These are phyloP conservation scores for Sclerodermus sp. DNA, from an alignment of 2,888 invertebrate genomes.

Conservation along the genomic window DNA sequence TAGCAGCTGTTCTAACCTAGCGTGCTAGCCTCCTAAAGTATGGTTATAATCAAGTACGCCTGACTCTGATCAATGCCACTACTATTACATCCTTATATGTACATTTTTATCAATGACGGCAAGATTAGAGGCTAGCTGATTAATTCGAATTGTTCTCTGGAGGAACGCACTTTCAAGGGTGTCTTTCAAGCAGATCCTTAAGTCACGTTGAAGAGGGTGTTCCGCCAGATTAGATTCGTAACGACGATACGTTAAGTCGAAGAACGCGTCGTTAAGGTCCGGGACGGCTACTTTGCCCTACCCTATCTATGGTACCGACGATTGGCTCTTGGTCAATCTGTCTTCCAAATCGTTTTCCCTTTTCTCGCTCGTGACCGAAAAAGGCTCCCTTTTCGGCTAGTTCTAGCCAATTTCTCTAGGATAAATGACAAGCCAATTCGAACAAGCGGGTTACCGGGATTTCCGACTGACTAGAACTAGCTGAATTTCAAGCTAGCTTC, in stretches of 20 bases:
- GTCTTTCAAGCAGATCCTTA: neutral
- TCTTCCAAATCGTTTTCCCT: conserved; percentile 20
- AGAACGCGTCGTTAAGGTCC: conserved; percentile 28
- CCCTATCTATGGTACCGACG: neutral
- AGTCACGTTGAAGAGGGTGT: neutral
- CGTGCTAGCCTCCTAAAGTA: too few relatives aligned
- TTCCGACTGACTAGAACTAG: too few relatives aligned
- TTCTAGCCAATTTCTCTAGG: too few relatives aligned
- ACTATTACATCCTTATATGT: too few relatives aligned
- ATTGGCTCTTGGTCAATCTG: conserved; percentile 28
- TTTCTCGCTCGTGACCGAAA: neutral
- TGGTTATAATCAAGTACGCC: too few relatives aligned
- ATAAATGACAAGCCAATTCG: too few relatives aligned
- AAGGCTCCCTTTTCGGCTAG: neutral
- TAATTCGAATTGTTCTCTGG: conserved; percentile 28
- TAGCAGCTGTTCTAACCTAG: too few relatives aligned
- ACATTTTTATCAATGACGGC: conserved; percentile 44
- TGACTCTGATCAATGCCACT: too few relatives aligned
- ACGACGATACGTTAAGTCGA: conserved; percentile 31
- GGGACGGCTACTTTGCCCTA: conserved; percentile 5
- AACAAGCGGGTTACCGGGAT: too few relatives aligned
- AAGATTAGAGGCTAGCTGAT: conserved; percentile 43
- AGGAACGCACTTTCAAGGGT: conserved; percentile 1
- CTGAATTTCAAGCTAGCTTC: too few relatives aligned
- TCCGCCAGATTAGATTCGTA: conserved; percentile 31